Base-by-base conservation (phyloP, 2,888 invertebrate genomes). In the Pseudococcus jackbeardsleyi region DNA sequence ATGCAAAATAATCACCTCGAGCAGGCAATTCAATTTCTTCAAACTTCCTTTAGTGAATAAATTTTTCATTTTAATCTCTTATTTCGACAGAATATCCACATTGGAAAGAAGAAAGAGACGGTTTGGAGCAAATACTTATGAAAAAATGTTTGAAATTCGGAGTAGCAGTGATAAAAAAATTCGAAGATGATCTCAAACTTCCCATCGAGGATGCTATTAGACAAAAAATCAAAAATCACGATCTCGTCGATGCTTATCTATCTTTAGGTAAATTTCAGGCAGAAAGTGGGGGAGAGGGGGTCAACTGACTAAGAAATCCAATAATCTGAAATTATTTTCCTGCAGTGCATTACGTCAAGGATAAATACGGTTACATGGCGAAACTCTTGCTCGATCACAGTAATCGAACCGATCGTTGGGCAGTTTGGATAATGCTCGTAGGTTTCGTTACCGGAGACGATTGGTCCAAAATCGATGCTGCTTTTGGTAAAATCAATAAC, bases 371-470 rank as follows among this genome's bases (percentile, higher is more conserved):
- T 50, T 50, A 50, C 48, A 50, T 50, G 48, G 48, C 48, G 8
- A 50, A 12, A 5, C 8, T 12, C 4, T 15, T 50, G 48, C 48
- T 50, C 48, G 15, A 50, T 11, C 48, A 50, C 4, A 11, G 15
- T 50, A 9, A 79, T n/a, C n/a, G 42, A n/a, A 79, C 1, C 9
- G 42, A 79, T 79, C 79, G n/a, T 79, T 79, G 79, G 79, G 79
- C n/a, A n/a, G n/a, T 42, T n/a, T 79, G 79, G 79, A 17, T 42
- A n/a, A 79, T 79, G n/a, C 5, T 42, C n/a, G 33, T 79, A 79
- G 79, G 42, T 8, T 15, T 79, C 15, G n/a, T n/a, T 7, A n/a
- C 17, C 5, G 7, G n/a, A 79, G 5, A 33, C 26, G 79, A 79
- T 17, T 79, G 68, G 68, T 8, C 79, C 9, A 68, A 26, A 26